These are phyloP conservation scores for Epirrhoe tristata DNA, from an alignment of 2,888 invertebrate species.

Conservation along the genomic window DNA sequence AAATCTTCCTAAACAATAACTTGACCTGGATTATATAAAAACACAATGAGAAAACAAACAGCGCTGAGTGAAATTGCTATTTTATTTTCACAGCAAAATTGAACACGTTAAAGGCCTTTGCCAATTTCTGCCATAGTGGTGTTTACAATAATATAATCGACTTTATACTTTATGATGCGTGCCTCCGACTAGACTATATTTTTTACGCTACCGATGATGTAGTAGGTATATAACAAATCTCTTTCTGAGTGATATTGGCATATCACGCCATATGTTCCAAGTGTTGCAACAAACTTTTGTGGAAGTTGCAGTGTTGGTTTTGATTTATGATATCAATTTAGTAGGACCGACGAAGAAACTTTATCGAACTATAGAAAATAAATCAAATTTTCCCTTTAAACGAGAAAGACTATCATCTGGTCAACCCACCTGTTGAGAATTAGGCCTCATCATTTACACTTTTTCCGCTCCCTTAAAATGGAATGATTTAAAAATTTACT, in stretches of 20 bases:
- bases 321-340: constrained; percentile 28
- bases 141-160: constrained; percentile 38
- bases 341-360: neutral
- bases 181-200: constrained; percentile 6
- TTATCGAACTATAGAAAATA: neutral
- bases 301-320: constrained; percentile 21
- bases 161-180: constrained; percentile 28
- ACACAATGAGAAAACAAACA: constrained; percentile 28
- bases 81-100: constrained; percentile 37
- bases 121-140: constrained; percentile 28
- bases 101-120: constrained; percentile 35
- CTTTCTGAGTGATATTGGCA: constrained; percentile 15
- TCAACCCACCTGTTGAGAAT: too few species aligned
- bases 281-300: constrained; percentile 28
- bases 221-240: neutral
- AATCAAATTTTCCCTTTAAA: neutral
- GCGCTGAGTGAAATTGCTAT: constrained; percentile 30
- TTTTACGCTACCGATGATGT: neutral
- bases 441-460: too few species aligned
- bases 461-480: too few species aligned
- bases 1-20: constrained; percentile 20
- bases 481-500: neutral
- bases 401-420: too few species aligned
- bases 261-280: constrained; percentile 27
- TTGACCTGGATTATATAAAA: constrained; percentile 27